These are phyloP conservation scores for Pterocles gutturalis DNA, from an alignment of 2,113 vertebrate genomes.

Conservation along the genomic window DNA sequence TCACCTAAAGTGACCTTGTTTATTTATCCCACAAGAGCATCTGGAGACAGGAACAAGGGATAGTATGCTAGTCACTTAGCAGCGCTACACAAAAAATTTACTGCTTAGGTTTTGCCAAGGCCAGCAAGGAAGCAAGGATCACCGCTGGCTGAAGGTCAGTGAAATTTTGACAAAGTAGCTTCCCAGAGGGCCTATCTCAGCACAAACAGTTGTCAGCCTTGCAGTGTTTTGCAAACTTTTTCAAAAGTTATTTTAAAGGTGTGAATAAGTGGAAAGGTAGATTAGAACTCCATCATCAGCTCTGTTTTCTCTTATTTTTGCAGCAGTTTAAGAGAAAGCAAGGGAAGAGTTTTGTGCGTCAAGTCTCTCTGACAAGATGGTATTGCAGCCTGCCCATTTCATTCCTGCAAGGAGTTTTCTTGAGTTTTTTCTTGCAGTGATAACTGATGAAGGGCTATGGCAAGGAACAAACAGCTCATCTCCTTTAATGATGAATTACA, in stretches of 20 bases:
- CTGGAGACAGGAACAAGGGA: background rate
- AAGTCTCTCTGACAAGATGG: fast-evolving
- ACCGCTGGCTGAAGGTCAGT: background rate
- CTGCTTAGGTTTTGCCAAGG: background rate
- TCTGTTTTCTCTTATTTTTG: background rate
- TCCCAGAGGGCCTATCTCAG: background rate
- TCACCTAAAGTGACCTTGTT: background rate
- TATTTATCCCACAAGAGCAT: background rate
- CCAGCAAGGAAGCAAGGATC: background rate
- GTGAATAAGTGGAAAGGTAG: background rate
- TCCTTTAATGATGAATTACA: background rate
- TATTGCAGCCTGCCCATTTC: background rate
- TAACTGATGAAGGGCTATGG: background rate
- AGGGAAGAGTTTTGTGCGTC: background rate
- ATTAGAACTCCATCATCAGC: background rate
- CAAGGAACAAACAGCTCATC: background rate
- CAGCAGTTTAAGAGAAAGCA: background rate
- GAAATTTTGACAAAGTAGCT: background rate
- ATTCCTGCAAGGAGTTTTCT: background rate
- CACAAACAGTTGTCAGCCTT: background rate
- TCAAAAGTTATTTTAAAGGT: background rate
- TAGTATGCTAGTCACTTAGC: background rate
- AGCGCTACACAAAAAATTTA: background rate
- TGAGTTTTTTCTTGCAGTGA: background rate
- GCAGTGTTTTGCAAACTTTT: background rate